These are phyloP conservation scores for Zaprionus obscuricornis DNA, from an alignment of 2,888 invertebrate species.

Conservation along the genomic window DNA sequence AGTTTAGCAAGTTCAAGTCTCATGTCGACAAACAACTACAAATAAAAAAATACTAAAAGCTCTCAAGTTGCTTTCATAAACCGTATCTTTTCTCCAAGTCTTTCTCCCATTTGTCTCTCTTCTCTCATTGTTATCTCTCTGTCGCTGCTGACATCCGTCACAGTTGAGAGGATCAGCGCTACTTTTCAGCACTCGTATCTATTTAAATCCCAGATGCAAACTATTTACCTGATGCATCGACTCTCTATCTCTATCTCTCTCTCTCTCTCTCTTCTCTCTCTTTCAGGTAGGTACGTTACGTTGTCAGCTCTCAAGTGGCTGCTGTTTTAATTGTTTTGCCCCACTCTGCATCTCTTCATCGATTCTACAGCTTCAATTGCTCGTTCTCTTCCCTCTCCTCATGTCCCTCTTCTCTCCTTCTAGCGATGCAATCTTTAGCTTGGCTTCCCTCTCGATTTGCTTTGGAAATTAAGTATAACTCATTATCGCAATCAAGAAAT, in stretches of 20 bases:
- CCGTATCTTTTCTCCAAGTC: background rate
- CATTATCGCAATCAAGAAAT: constrained; percentile 78
- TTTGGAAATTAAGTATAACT: constrained; percentile 71
- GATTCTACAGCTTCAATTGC: no score
- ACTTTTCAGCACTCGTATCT: constrained; percentile 28
- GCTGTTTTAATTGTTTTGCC: constrained; percentile 48
- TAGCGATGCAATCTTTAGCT: no score
- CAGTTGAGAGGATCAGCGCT: constrained; percentile 20
- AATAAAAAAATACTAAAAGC: no score
- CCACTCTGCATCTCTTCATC: no score
- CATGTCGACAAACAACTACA: no score
- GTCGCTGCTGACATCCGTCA: background rate
- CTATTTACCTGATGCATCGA: constrained; percentile 7
- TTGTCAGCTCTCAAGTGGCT: constrained; percentile 52
- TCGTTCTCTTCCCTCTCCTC: background rate
- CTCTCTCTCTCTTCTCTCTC: no score
- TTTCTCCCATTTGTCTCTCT: background rate
- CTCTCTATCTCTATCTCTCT: no score
- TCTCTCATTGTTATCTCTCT: background rate
- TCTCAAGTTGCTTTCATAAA: constrained; percentile 5
- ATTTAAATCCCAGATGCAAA: constrained; percentile 24
- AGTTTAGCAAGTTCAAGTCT: background rate
- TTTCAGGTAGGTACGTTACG: constrained; percentile 30
- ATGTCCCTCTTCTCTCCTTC: no score
- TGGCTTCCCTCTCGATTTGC: constrained; percentile 35